Conservation (phyloP, 1,140 invertebrate genomes). For the Bombus balteatus region DNA sequence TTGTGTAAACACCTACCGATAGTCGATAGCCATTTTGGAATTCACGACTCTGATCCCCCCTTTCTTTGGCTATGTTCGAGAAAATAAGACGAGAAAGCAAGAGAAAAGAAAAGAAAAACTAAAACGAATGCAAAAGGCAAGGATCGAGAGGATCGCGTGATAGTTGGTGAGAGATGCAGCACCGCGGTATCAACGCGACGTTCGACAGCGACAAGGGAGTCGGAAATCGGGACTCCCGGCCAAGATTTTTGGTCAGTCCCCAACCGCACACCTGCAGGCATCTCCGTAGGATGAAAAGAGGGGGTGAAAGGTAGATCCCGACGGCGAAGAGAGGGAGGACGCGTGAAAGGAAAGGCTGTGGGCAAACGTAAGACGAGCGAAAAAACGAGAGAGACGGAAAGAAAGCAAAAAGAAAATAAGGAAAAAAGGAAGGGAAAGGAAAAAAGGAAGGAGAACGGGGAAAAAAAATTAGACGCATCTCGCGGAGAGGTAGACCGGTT, state of each 20-base stretch:
- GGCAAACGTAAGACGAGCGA: slow-evolving; percentile 27
- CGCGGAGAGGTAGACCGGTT: slow-evolving; percentile 77
- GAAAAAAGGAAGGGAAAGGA: neutral
- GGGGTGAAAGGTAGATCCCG: slow-evolving; percentile 5
- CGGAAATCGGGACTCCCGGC: slow-evolving; percentile 59
- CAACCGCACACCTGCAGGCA: slow-evolving; percentile 73
- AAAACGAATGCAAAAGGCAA: neutral
- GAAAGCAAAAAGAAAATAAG: slow-evolving; percentile 7
- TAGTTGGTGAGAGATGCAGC: slow-evolving; percentile 3
- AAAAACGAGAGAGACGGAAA: slow-evolving; percentile 34
- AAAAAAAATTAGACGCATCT: slow-evolving; percentile 74
- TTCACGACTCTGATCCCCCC: no score
- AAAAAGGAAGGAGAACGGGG: slow-evolving; percentile 33
- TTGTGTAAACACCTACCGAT: no score
- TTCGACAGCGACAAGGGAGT: slow-evolving; percentile 64
- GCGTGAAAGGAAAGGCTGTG: neutral
- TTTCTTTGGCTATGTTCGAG: no score
- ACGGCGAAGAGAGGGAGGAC: neutral
- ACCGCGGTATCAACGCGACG: slow-evolving; percentile 22
- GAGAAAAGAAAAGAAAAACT: neutral
- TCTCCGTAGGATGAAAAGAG: slow-evolving; percentile 55
- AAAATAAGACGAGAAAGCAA: no score
- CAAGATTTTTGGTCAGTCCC: slow-evolving; percentile 64
- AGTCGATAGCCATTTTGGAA: no score
- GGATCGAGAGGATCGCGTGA: neutral